Percentiles rank a stretch among this genome's conserved stretches.
These are phyloP conservation scores for Tyto alba DNA, from an alignment of 2,113 vertebrate species.

Conservation along the genomic window DNA sequence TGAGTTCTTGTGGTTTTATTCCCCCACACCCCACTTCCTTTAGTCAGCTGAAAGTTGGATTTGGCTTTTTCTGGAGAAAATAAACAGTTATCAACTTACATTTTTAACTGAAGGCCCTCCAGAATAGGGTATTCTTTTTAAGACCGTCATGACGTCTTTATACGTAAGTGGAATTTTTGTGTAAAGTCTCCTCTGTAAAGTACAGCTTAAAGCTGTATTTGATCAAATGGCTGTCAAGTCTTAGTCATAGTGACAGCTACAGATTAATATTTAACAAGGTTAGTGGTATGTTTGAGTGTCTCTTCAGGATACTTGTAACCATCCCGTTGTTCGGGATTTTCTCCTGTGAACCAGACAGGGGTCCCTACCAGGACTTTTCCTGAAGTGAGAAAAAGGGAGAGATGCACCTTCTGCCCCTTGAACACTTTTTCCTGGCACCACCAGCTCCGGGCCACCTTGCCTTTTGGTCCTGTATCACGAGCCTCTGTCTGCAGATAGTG, in stretches of 20 bases:
- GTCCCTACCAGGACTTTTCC: neutral
- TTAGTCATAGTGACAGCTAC: neutral
- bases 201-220: neutral
- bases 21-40: no score
- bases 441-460: neutral
- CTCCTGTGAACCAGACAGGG: neutral
- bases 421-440: neutral
- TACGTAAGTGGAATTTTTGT: no score
- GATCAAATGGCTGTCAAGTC: neutral
- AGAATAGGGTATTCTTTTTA: neutral
- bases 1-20: neutral
- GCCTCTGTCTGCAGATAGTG: neutral
- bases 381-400: neutral
- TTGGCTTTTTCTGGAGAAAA: neutral
- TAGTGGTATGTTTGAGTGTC: neutral
- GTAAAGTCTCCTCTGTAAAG: neutral
- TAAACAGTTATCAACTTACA: neutral
- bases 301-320: neutral
- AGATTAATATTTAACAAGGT: neutral
- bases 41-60: neutral
- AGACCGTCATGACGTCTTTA: neutral
- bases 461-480: rapidly evolving
- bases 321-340: rapidly evolving
- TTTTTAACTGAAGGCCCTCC: no score
- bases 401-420: neutral